Percentiles rank a stretch among this genome's conserved stretches.
Evolutionary conservation across 2,797 vertebrate genomes (phyloP).

Genomic region (Apogon hyalosoma): DNA sequence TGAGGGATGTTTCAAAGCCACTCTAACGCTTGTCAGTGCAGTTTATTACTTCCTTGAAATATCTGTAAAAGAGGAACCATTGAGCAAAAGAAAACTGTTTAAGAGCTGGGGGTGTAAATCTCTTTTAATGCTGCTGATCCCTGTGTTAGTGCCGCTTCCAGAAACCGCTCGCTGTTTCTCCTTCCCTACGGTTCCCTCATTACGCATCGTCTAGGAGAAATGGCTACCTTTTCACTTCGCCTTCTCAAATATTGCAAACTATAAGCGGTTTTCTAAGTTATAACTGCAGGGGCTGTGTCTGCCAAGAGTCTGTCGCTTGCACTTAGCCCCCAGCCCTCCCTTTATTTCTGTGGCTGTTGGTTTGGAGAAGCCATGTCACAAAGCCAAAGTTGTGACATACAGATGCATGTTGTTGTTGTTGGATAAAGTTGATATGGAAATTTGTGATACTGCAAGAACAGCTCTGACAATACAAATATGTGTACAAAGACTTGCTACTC

Average conservation of each 20-base stretch:
- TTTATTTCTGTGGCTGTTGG: slow-evolving; percentile 69
- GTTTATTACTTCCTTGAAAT: slow-evolving; percentile 85
- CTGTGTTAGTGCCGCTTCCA: slow-evolving; percentile 76
- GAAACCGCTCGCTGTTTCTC: slow-evolving; percentile 68
- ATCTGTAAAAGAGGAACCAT: slow-evolving; percentile 80
- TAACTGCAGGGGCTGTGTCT: slow-evolving; percentile 67
- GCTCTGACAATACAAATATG: slow-evolving; percentile 13
- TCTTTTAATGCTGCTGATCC: slow-evolving; percentile 83
- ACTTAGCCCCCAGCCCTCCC: slow-evolving; percentile 31
- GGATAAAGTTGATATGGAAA: slow-evolving; percentile 56
- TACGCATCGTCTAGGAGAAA: slow-evolving; percentile 72
- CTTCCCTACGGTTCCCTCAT: slow-evolving; percentile 76
- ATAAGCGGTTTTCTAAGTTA: slow-evolving; percentile 77
- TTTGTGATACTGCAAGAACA: slow-evolving; percentile 49
- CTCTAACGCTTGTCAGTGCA: slow-evolving; percentile 76
- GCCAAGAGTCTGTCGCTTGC: slow-evolving; percentile 76
- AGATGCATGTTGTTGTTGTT: slow-evolving; percentile 62
- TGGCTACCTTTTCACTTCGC: slow-evolving; percentile 74
- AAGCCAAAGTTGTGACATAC: slow-evolving; percentile 73
- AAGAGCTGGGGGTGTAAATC: slow-evolving; percentile 82
- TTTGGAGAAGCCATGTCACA: slow-evolving; percentile 65
- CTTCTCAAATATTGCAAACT: slow-evolving; percentile 81
- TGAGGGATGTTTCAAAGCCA: slow-evolving; percentile 77
- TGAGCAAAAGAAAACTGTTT: slow-evolving; percentile 80
- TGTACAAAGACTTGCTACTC: slow-evolving; percentile 12